Evolutionary conservation across 2,888 invertebrate species (phyloP).

Genomic region (Lithophane semibrunnea): DNA sequence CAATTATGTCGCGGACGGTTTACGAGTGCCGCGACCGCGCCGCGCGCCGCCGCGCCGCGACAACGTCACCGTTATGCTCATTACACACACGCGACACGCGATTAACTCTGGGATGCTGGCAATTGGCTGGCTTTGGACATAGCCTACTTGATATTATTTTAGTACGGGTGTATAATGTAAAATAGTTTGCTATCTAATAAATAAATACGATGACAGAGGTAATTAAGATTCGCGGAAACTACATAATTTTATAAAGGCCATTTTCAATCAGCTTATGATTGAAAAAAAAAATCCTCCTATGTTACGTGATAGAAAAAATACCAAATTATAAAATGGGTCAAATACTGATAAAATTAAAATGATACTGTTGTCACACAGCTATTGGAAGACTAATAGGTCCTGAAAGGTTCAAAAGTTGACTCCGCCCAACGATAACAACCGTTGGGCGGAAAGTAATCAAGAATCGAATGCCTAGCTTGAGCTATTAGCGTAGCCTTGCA

Average conservation of each 20-base stretch:
- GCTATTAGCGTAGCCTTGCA: no score
- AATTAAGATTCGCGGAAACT: neutral
- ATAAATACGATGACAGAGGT: neutral
- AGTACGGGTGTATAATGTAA: no score
- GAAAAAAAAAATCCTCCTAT: no score
- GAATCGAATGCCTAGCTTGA: neutral
- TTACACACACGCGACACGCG: constrained; percentile 7
- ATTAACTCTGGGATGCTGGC: neutral
- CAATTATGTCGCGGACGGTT: constrained; percentile 57
- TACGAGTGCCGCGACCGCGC: constrained; percentile 21
- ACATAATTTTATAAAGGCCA: neutral
- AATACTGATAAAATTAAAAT: no score
- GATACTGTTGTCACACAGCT: no score
- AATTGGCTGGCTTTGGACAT: neutral
- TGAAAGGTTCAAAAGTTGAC: no score
- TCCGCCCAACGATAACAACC: neutral
- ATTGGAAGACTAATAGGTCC: no score
- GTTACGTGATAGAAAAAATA: no score
- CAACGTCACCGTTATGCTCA: constrained; percentile 17
- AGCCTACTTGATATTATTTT: neutral
- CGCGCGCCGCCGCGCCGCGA: neutral
- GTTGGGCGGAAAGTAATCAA: neutral
- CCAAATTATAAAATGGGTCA: no score
- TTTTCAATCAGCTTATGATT: no score
- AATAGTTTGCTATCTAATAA: neutral